Evolutionary conservation across 2,113 vertebrate species (phyloP), one percentile per base, ranked within the genome.

Genomic region (Cephalopterus ornatus): DNA sequence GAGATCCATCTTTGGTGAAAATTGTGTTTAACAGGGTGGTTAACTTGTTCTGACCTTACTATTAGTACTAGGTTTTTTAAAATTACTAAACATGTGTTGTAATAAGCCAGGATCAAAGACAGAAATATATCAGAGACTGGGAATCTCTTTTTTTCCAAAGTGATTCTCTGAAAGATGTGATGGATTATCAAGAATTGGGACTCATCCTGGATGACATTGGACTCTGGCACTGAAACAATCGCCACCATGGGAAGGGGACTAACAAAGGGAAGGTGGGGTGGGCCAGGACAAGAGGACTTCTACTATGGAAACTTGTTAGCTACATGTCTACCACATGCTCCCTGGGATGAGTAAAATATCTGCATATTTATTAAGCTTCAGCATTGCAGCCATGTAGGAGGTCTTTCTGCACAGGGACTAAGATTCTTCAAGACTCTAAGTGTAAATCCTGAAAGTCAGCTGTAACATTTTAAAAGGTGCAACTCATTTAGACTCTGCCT

Each of bases 1-100:
- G 0, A 11, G 44, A 84, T n/a, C 6, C 12, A 28, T 1, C 1
- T 68, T 55, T 63, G 39, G 8, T n/a, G 30, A 62, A 84, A 80
- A 59, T 0, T 22, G 10, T 1, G 0, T 68, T 93, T 76, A 84
- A 63, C 9, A 26, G 2, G 2, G 4, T 26, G 14, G 14, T 26
- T 70, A 83, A 42, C 8, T 76, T 87, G 8, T n/a, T 77, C 53
- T 87, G 39, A 76, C 6, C 11, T 77, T 65, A 12, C 11, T 84
- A 28, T 52, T 26, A 8, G 28, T 50, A 49, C 2, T 28, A 4
- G 37, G 8, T 8, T 68, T 84, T 55, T 13, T 4, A 49, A 63
- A 92, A 76, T 59, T 23, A 46, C 18, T 52, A 50, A 59, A 4
- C 30, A 14, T 32, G 11, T 37, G 50, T 79, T 88, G 10, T 39